Evolutionary conservation across 2,113 vertebrate species (phyloP).

Genomic region (Suncus etruscus): DNA sequence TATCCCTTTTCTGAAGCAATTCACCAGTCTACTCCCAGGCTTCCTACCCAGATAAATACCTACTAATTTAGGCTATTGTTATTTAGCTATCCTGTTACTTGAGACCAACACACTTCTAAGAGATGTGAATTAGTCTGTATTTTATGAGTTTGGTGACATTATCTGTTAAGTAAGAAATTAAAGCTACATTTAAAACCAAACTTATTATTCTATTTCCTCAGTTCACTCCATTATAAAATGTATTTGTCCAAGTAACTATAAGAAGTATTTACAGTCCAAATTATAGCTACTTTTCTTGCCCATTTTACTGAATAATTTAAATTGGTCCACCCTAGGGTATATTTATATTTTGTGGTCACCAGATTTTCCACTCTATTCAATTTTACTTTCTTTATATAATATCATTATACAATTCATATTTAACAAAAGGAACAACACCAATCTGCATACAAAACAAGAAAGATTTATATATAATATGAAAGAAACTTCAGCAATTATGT

Average conservation of each 20-base stretch:
- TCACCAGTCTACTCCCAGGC: background rate
- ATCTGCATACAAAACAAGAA: slow-evolving; percentile 60
- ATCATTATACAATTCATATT: slow-evolving; percentile 42
- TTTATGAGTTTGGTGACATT: background rate
- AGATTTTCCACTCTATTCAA: slow-evolving; percentile 33
- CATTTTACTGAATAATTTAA: slow-evolving; percentile 42
- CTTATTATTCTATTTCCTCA: slow-evolving; percentile 10
- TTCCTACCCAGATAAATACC: background rate
- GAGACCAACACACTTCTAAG: background rate
- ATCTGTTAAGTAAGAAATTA: slow-evolving; percentile 39
- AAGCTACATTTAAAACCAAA: background rate
- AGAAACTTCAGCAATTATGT: slow-evolving; percentile 41
- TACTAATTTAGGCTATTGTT: background rate
- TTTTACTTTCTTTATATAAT: slow-evolving; percentile 60
- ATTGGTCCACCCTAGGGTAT: background rate
- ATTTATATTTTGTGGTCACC: slow-evolving; percentile 12
- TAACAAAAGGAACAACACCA: background rate
- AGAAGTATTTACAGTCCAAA: background rate
- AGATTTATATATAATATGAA: slow-evolving; percentile 44
- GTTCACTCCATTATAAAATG: slow-evolving; percentile 23
- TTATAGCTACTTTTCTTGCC: background rate
- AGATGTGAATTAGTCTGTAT: background rate
- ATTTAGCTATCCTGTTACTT: slow-evolving; percentile 1
- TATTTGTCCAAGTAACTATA: background rate
- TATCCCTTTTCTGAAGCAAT: background rate